Evolutionary conservation across 2,888 invertebrate species (phyloP).

Genomic region (Acleris cristana): DNA sequence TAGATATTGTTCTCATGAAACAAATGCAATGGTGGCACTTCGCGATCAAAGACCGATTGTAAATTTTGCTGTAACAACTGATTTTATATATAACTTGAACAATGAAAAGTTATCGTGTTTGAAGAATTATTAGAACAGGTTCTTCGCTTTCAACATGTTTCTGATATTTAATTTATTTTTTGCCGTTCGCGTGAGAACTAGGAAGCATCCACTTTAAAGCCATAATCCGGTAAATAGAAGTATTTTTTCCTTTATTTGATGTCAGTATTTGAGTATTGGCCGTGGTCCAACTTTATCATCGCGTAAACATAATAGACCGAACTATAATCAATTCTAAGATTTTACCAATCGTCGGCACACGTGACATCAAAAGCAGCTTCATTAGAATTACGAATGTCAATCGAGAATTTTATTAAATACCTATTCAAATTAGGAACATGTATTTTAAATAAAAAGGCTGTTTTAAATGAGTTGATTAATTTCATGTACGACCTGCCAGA

Average conservation of each 20-base stretch:
- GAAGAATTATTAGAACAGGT: background rate
- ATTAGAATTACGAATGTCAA: conserved; percentile 7
- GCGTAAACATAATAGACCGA: conserved; percentile 23
- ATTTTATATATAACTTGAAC: background rate
- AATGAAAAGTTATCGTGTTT: background rate
- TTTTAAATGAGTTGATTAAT: background rate
- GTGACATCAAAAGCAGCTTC: conserved; percentile 22
- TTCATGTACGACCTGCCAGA: background rate
- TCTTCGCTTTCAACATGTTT: background rate
- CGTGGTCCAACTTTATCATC: conserved; percentile 24
- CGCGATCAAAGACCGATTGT: conserved; percentile 69
- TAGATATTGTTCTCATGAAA: conserved; percentile 77
- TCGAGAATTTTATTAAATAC: background rate
- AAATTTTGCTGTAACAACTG: conserved; percentile 55
- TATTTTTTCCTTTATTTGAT: conserved; percentile 31
- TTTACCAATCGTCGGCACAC: conserved; percentile 24
- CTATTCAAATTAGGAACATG: background rate
- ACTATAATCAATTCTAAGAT: conserved; percentile 24
- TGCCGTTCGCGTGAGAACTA: background rate
- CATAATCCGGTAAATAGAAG: conserved; percentile 15
- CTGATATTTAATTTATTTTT: too few relatives aligned
- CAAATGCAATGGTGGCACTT: conserved; percentile 69
- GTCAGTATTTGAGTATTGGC: conserved; percentile 30
- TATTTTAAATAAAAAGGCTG: background rate
- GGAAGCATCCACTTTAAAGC: background rate